These are phyloP conservation scores for Nebria salina DNA, from an alignment of 2,888 invertebrate species.

Conservation along the genomic window DNA sequence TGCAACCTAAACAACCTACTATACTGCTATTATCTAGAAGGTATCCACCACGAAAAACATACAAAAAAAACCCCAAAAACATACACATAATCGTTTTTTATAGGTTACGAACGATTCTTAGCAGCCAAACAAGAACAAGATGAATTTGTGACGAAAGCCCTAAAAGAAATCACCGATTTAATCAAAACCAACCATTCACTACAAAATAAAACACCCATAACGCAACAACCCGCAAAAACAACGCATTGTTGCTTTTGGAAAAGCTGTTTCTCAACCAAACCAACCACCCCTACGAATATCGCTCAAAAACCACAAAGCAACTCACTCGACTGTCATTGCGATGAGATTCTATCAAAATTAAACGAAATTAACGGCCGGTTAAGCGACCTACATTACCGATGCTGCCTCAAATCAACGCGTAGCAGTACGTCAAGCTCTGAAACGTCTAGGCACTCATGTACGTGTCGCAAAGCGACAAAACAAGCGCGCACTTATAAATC, in stretches of 20 bases:
- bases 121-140: background rate
- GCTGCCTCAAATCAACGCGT: background rate
- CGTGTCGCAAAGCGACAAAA: too few species aligned
- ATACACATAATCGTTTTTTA: background rate
- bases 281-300: background rate
- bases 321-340: background rate
- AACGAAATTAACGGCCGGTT: background rate
- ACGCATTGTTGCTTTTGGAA: background rate
- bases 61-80: background rate
- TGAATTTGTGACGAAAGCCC: background rate
- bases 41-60: background rate
- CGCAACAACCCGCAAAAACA: background rate
- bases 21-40: conserved; percentile 27
- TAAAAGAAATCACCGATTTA: background rate
- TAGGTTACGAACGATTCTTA: background rate
- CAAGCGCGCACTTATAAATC: too few species aligned
- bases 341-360: background rate
- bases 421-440: background rate
- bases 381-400: background rate
- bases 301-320: background rate
- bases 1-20: conserved; percentile 14
- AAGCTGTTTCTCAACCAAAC: background rate
- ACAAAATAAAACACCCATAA: background rate
- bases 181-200: background rate
- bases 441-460: background rate